Base-by-base conservation (phyloP, 2,113 vertebrate genomes). In the Trematomus loennbergii region DNA sequence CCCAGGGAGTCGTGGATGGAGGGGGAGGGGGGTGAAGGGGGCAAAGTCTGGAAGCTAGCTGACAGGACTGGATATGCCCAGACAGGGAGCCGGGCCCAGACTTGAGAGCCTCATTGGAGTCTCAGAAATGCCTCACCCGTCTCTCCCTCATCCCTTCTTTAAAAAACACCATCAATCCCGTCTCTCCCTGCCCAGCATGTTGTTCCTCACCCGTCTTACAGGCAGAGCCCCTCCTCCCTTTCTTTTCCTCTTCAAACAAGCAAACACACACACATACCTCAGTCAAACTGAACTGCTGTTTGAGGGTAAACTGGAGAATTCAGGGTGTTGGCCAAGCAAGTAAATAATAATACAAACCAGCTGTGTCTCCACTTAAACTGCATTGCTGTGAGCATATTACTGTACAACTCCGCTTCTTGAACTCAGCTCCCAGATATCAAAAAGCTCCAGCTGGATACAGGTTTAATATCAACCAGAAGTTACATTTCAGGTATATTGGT, bases 311-410 rank as follows among this genome's bases (percentile, higher is more conserved):
- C 73, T 25, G 63, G 83, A 88, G 83, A 92, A 94, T 69, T 76
- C 84, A 82, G 85, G 88, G 88, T 90, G 87, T 88, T 84, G 89
- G 89, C 90, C 86, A 80, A 84, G 89, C 85, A 85, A 93, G 84
- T 93, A 94, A 93, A 95, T 89, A 94, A 93, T 92, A 94, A 95
- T 88, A 90, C 72, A 88, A 93, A 93, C 82, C 94, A 94, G 81
- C 90, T 94, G 93, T 65, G 73, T 73, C 85, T 83, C 72, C 5
- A 59, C 78, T 86, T 83, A 74, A 92, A 89, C 75, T 73, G 77
- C 70, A 72, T 22, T 25, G 68, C 68, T 60, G 75, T 62, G 78
- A 52, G 70, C 25, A 65, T 53, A 73, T 71, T 63, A 79, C 72
- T 61, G 49, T 74, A 75, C 46, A 72, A 78, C 81, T 88, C 75